Percentiles rank a stretch among this genome's conserved stretches.
Evolutionary conservation across 2,113 vertebrate genomes (phyloP).

Genomic region (Nerophis lumbriciformis): DNA sequence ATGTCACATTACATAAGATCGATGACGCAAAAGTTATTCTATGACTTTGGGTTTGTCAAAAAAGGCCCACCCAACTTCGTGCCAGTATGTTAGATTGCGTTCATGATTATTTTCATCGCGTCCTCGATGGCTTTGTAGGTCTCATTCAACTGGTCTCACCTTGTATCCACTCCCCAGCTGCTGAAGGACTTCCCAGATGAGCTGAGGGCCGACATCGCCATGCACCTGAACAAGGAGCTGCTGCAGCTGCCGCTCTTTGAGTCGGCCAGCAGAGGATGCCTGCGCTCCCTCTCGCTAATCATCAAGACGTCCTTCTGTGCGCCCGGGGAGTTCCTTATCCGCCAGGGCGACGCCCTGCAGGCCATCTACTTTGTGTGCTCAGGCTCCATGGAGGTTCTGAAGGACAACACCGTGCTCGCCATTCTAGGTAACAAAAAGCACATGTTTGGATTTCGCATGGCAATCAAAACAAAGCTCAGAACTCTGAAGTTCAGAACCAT

Average conservation of each 20-base stretch:
- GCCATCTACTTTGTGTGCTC: slow-evolving; percentile 77
- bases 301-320: slow-evolving; percentile 75
- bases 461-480: neutral
- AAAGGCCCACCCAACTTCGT: no score
- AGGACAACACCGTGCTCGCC: slow-evolving; percentile 73
- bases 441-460: neutral
- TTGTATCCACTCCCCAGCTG: slow-evolving; percentile 40
- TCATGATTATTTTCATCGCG: no score
- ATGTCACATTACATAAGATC: no score
- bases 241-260: slow-evolving; percentile 74
- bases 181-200: slow-evolving; percentile 76
- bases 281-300: slow-evolving; percentile 74
- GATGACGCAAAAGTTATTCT: no score
- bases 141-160: neutral
- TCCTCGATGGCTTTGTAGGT: no score
- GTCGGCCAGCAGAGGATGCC: slow-evolving; percentile 73
- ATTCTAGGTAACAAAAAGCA: slow-evolving; percentile 61
- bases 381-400: slow-evolving; percentile 75
- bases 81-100: no score
- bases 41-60: no score
- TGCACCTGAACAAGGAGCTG: slow-evolving; percentile 74
- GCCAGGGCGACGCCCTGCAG: slow-evolving; percentile 73
- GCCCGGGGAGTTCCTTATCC: slow-evolving; percentile 74
- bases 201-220: slow-evolving; percentile 73
- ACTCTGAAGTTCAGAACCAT: slow-evolving; percentile 19